Conservation (phyloP, 2,888 invertebrate species). For the Eueremaeus valkanovi region DNA sequence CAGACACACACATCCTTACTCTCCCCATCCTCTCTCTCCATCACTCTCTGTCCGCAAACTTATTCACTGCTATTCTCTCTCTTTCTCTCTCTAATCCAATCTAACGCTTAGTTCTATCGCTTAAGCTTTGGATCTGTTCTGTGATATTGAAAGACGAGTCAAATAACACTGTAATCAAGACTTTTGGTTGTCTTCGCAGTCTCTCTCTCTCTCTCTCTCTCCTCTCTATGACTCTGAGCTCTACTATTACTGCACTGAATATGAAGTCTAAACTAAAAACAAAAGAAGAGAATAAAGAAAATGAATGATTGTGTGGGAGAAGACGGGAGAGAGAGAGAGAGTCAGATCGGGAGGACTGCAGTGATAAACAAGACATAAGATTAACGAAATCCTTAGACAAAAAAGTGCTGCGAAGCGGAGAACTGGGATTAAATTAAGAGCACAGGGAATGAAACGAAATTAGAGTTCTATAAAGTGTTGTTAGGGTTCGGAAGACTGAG, state of each 20-base stretch:
- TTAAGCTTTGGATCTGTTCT: background rate
- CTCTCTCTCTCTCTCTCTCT: background rate
- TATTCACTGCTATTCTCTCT: no score
- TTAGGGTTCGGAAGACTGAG: no score
- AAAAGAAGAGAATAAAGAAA: background rate
- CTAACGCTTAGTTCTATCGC: background rate
- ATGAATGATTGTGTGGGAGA: slow-evolving; percentile 7
- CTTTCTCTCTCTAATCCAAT: background rate
- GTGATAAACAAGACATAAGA: background rate
- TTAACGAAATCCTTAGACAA: background rate
- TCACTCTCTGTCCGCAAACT: background rate
- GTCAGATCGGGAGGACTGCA: no score
- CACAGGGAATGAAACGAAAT: no score
- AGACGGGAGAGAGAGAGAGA: background rate
- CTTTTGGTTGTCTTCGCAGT: no score
- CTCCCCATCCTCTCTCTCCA: background rate
- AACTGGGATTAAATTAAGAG: background rate
- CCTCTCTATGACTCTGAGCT: background rate
- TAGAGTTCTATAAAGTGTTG: no score
- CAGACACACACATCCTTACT: background rate
- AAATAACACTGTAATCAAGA: background rate
- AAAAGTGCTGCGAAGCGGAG: background rate
- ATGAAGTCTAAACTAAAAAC: background rate
- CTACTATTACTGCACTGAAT: background rate
- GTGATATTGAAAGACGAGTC: background rate